Percentiles rank a stretch among this genome's conserved stretches.
These are phyloP conservation scores for Temnothorax longispinosus DNA, from an alignment of 1,140 invertebrate species.

Conservation along the genomic window DNA sequence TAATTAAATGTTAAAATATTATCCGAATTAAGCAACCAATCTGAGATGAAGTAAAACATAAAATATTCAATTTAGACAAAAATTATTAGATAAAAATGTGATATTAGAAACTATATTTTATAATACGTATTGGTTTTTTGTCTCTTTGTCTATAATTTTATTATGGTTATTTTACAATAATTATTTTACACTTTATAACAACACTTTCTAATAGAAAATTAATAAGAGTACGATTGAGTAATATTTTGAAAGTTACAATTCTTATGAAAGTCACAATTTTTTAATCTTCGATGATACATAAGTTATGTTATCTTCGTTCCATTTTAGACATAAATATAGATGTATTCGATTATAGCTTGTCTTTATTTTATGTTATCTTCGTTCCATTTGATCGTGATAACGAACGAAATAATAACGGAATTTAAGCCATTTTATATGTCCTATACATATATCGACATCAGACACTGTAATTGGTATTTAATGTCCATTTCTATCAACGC, in stretches of 20 bases:
- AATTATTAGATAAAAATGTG: background rate
- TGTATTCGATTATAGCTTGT: too few relatives aligned
- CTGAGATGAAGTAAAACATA: background rate
- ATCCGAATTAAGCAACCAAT: background rate
- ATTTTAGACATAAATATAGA: too few relatives aligned
- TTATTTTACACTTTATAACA: too few relatives aligned
- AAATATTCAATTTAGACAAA: background rate
- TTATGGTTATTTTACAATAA: too few relatives aligned
- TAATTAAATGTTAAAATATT: background rate
- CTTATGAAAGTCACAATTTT: too few relatives aligned
- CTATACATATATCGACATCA: background rate
- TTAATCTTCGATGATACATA: too few relatives aligned
- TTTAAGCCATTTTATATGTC: background rate
- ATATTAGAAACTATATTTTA: background rate
- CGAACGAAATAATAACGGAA: background rate
- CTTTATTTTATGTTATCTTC: background rate
- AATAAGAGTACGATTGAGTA: background rate
- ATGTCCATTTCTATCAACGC: too few relatives aligned
- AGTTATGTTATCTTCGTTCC: too few relatives aligned
- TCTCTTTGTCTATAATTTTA: too few relatives aligned
- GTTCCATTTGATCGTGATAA: background rate
- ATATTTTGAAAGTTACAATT: background rate
- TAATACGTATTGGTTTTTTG: background rate
- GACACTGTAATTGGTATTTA: background rate
- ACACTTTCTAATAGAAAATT: too few relatives aligned